Evolutionary conservation across 2,888 invertebrate genomes (phyloP).

Genomic region (Sarcophaga rosellei): DNA sequence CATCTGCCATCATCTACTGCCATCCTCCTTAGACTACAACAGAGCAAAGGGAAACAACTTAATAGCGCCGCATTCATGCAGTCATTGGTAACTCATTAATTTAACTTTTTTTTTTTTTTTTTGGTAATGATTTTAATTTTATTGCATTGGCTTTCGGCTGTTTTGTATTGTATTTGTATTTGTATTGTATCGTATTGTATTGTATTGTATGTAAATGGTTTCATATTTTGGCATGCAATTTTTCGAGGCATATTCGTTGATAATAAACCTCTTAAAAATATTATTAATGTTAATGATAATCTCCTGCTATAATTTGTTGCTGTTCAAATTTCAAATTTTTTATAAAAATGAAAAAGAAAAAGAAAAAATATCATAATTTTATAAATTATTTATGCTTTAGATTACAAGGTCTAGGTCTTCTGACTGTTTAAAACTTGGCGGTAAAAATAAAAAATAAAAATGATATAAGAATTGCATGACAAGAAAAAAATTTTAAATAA

Average conservation of each 20-base stretch:
- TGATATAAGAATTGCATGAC: conserved; percentile 21
- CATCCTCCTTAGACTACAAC: too few species aligned
- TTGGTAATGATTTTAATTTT: background rate
- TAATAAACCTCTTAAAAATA: background rate
- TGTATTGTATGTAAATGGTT: too few species aligned
- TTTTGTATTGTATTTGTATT: too few species aligned
- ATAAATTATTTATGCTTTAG: conserved; percentile 33
- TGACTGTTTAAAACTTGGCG: conserved; percentile 25
- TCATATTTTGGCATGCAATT: background rate
- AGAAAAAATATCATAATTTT: background rate
- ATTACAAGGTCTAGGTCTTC: conserved; percentile 50
- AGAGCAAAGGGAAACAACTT: background rate
- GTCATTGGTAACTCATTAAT: background rate
- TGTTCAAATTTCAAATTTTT: background rate
- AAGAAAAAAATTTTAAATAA: conserved; percentile 34
- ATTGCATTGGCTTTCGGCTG: background rate
- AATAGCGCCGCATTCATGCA: background rate
- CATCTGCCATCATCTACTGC: too few species aligned
- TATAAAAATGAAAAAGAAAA: too few species aligned
- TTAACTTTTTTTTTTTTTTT: background rate
- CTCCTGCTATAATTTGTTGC: background rate
- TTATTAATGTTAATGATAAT: background rate
- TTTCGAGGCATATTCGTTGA: background rate
- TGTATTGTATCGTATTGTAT: too few species aligned
- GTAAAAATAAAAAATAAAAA: conserved; percentile 17